These are phyloP conservation scores for Brachionus rotundiformis DNA, from an alignment of 1,140 invertebrate genomes.

Conservation along the genomic window DNA sequence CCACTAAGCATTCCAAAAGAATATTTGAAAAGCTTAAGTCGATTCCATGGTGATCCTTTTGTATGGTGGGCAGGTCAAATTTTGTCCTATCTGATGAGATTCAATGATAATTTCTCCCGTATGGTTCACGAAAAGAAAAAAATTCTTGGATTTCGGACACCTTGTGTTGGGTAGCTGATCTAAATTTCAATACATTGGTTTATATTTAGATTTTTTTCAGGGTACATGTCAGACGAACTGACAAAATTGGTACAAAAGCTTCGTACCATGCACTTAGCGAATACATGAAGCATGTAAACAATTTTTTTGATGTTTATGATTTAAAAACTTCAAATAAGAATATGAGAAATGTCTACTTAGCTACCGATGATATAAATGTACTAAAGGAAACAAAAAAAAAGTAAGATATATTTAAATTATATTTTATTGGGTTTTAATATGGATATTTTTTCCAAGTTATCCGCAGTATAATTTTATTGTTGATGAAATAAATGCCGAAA, in stretches of 20 bases:
- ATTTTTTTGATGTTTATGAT: conserved; percentile 76
- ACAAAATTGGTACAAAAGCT: conserved; percentile 98
- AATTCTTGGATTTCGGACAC: conserved; percentile 78
- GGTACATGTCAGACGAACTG: conserved; percentile 90
- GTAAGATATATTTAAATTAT: conserved; percentile 56
- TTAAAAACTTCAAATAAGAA: conserved; percentile 67
- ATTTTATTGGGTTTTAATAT: not conserved
- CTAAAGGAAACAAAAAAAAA: conserved; percentile 65
- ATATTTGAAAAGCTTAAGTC: conserved; percentile 70
- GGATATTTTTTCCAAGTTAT: no score
- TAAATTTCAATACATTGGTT: not conserved
- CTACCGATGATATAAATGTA: conserved; percentile 78
- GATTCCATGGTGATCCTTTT: conserved; percentile 86
- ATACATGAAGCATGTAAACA: conserved; percentile 90
- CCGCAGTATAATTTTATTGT: conserved; percentile 78
- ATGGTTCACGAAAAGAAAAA: conserved; percentile 75
- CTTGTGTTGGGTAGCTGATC: conserved; percentile 73
- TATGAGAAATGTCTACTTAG: conserved; percentile 78
- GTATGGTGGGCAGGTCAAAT: conserved; percentile 98
- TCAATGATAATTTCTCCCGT: conserved; percentile 70
- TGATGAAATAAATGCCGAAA: conserved; percentile 75
- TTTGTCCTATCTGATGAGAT: conserved; percentile 81
- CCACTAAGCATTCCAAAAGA: conserved; percentile 91
- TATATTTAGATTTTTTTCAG: conserved; percentile 63
- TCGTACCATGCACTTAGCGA: conserved; percentile 90